Percentiles rank a stretch among this genome's conserved stretches.
Conservation (phyloP, 2,113 vertebrate genomes). For the Podiceps cristatus region DNA sequence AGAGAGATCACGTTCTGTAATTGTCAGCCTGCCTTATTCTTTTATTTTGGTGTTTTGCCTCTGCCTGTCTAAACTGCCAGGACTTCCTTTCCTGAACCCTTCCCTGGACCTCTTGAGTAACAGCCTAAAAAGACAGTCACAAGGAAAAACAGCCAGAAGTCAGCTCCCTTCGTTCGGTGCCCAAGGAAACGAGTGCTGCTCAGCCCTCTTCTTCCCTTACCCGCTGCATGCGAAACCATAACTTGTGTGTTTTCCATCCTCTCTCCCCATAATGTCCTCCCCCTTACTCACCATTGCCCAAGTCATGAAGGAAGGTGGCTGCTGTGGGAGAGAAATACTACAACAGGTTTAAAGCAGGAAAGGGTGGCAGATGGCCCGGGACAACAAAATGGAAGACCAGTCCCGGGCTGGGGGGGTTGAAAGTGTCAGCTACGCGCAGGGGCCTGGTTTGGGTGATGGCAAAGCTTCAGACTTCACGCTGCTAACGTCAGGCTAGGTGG, state of each 20-base stretch:
- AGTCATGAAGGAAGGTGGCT: slow-evolving; percentile 18
- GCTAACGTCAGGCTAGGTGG: background rate
- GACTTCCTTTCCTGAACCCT: slow-evolving; percentile 62
- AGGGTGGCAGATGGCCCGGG: background rate
- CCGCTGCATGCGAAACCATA: slow-evolving; percentile 42
- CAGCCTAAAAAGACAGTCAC: slow-evolving; percentile 8
- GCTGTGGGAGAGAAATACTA: slow-evolving; percentile 7
- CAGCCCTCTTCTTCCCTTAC: slow-evolving; percentile 43
- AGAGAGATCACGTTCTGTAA: slow-evolving; percentile 38
- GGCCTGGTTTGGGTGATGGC: too few species aligned
- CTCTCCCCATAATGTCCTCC: background rate
- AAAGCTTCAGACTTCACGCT: background rate
- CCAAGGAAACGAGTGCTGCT: background rate
- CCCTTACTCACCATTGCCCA: background rate
- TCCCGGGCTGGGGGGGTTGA: background rate
- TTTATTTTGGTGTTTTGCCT: slow-evolving; percentile 53
- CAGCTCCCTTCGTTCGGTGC: background rate
- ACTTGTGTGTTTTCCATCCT: slow-evolving; percentile 31
- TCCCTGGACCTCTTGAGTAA: slow-evolving; percentile 12
- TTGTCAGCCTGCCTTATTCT: slow-evolving; percentile 55
- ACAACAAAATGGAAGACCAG: background rate
- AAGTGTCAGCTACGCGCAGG: rapidly evolving
- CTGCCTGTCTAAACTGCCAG: slow-evolving; percentile 60
- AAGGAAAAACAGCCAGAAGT: background rate
- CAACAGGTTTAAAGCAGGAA: background rate